Evolutionary conservation across 35 echinoderm and acorn worm species (phyloP).

Genomic region (Lytechinus variegatus): DNA sequence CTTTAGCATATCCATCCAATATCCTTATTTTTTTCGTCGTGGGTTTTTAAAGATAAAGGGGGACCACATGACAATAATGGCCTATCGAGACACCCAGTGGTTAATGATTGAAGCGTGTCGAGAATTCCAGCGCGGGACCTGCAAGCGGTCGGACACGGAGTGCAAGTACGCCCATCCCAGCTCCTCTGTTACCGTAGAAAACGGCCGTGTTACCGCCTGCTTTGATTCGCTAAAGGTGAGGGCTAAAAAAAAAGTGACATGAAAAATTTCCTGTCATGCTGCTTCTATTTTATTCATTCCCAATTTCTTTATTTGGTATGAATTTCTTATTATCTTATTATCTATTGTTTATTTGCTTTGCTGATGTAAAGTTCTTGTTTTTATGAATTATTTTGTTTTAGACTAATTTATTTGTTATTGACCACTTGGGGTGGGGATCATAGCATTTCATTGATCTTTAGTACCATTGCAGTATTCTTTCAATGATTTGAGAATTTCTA

Average conservation of each 20-base stretch:
- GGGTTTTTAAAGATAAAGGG: constrained; percentile 10
- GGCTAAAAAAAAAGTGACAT: constrained; percentile 22
- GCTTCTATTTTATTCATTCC: background rate
- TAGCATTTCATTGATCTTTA: too few species aligned
- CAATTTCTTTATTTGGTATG: background rate
- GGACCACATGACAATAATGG: constrained; percentile 46
- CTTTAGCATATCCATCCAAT: background rate
- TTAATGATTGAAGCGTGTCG: constrained; percentile 98
- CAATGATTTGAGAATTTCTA: too few species aligned
- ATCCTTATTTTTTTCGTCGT: background rate
- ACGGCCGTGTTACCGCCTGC: constrained; percentile 98
- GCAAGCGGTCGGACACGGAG: constrained; percentile 93
- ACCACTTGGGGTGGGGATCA: background rate
- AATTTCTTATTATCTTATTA: background rate
- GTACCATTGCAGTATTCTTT: too few species aligned
- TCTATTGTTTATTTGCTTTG: background rate
- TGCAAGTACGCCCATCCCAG: constrained; percentile 99
- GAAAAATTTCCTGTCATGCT: constrained; percentile 42
- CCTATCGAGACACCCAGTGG: constrained; percentile 92
- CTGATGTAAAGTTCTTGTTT: background rate
- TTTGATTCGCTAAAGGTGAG: constrained; percentile 99
- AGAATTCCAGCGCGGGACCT: constrained; percentile 97
- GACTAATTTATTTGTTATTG: constrained; percentile 3
- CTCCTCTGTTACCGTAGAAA: constrained; percentile 97
- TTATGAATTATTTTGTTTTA: background rate